Evolutionary conservation across 2,888 invertebrate species (phyloP), one percentile per base, ranked within the genome.

Genomic region (Microplitis manilae): DNA sequence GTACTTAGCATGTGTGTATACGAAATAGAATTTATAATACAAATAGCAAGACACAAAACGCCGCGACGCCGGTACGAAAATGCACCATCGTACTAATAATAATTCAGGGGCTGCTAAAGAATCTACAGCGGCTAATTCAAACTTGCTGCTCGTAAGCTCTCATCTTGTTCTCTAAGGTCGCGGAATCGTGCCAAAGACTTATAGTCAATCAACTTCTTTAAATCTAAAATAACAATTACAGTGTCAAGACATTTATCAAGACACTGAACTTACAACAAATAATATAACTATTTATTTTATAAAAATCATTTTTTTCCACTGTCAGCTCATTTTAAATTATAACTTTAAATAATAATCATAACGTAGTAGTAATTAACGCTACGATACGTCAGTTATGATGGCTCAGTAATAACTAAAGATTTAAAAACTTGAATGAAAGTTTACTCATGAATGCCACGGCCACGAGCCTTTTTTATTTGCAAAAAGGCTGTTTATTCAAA

Each of bases 1-100:
- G 79, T 78, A 30, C 30, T 30, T 30, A 30, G 50, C 50, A 13
- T 50, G 13, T 50, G 50, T 13, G 50, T 50, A 5, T 50, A 5
- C 13, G 13, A 50, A 50, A 50, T 50, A 50, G 50, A 50, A 50
- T 50, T 50, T 50, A 9, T 50, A 50, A 50, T 50, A 50, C 50
- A 50, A 50, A 2, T 50, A 50, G 50, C 50, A 50, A 75, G 80
- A 77, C 77, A 70, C 77, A 65, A 60, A 74, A 79, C 80, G 77
- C 75, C 79, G 80, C 81, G 79, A 82, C 81, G 82, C 80, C 81
- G 81, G 76, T 80, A 80, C 77, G 68, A 77, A 82, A 81, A 79
- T 76, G 78, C 77, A 79, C 78, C 76, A 80, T 79, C 81, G 74
- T 67, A 83, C 89, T 88, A 89, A 88, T 84, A 89, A 88, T 89